These are phyloP conservation scores for Euproctis similis DNA, from an alignment of 2,888 invertebrate species.

Conservation along the genomic window DNA sequence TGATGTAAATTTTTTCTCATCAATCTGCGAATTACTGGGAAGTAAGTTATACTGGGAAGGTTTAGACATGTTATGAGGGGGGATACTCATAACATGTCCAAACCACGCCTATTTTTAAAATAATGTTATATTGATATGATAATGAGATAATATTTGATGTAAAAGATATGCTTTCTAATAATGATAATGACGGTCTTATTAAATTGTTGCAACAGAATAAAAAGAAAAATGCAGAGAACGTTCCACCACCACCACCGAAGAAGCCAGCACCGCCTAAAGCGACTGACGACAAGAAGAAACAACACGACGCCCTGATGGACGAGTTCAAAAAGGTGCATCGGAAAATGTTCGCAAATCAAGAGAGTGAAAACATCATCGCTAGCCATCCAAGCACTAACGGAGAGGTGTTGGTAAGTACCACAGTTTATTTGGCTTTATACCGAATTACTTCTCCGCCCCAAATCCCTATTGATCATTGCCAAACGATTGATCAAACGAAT, in stretches of 20 bases:
- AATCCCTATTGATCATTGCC: too few species aligned
- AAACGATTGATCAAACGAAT: background rate
- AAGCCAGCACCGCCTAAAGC: constrained; percentile 51
- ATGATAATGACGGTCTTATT: background rate
- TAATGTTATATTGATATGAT: too few species aligned
- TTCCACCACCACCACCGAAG: constrained; percentile 36
- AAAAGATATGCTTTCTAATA: background rate
- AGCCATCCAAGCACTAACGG: constrained; percentile 11
- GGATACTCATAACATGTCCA: too few species aligned
- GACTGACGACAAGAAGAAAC: constrained; percentile 78
- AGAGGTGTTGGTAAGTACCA: constrained; percentile 44
- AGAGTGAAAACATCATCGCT: constrained; percentile 22
- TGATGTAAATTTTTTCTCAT: too few species aligned
- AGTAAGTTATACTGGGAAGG: too few species aligned
- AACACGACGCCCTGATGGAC: constrained; percentile 88
- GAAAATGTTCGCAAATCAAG: constrained; percentile 84
- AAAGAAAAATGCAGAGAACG: constrained; percentile 40
- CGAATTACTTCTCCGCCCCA: too few species aligned
- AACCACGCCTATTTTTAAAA: too few species aligned
- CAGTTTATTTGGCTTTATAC: too few species aligned
- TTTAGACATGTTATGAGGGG: too few species aligned
- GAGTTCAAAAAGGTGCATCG: constrained; percentile 92
- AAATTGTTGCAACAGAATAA: constrained; percentile 42
- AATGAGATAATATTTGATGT: too few species aligned
- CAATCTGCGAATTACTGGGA: too few species aligned